These are phyloP conservation scores for Temnothorax rugatulus DNA, from an alignment of 2,888 invertebrate species.

Conservation along the genomic window DNA sequence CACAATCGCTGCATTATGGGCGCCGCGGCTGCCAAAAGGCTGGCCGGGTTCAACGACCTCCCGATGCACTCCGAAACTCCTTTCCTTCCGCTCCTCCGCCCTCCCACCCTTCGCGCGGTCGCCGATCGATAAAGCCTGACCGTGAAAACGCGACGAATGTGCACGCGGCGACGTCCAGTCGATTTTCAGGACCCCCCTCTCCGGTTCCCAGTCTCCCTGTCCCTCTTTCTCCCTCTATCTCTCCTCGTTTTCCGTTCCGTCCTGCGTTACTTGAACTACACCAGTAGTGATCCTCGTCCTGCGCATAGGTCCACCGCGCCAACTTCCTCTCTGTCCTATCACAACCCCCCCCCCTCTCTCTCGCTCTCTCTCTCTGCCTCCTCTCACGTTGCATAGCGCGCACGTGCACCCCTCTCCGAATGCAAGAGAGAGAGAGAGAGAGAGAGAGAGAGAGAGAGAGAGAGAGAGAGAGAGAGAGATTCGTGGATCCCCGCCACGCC, in stretches of 20 bases:
- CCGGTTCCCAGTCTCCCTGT: slow-evolving; percentile 22
- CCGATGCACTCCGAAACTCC: slow-evolving; percentile 85
- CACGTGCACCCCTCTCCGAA: slow-evolving; percentile 67
- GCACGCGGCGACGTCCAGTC: slow-evolving; percentile 79
- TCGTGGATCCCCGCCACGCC: slow-evolving; percentile 62
- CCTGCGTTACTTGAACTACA: slow-evolving; percentile 44
- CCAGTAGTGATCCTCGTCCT: slow-evolving; percentile 49
- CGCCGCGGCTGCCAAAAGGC: slow-evolving; percentile 80
- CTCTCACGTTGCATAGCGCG: slow-evolving; percentile 61
- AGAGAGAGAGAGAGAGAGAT: slow-evolving; percentile 16
- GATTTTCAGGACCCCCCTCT: slow-evolving; percentile 70
- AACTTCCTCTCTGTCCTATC: slow-evolving; percentile 64
- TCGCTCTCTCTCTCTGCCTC: neutral
- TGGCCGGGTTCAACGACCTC: slow-evolving; percentile 84
- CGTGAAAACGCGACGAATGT: slow-evolving; percentile 85
- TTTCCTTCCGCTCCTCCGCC: slow-evolving; percentile 76
- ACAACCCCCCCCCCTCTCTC: slow-evolving; percentile 23
- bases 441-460: slow-evolving; percentile 15
- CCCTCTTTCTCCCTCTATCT: slow-evolving; percentile 11
- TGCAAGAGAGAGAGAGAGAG: slow-evolving; percentile 29
- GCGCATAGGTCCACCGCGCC: slow-evolving; percentile 33
- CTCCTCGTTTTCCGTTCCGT: slow-evolving; percentile 34
- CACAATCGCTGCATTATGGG: slow-evolving; percentile 77
- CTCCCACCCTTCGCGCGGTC: slow-evolving; percentile 73
- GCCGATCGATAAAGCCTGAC: slow-evolving; percentile 84